A percentile compares a stretch with the other conserved stretches of the same genome.
These are phyloP conservation scores for Chaetura pelagica DNA, from an alignment of 2,113 vertebrate species.

Conservation along the genomic window DNA sequence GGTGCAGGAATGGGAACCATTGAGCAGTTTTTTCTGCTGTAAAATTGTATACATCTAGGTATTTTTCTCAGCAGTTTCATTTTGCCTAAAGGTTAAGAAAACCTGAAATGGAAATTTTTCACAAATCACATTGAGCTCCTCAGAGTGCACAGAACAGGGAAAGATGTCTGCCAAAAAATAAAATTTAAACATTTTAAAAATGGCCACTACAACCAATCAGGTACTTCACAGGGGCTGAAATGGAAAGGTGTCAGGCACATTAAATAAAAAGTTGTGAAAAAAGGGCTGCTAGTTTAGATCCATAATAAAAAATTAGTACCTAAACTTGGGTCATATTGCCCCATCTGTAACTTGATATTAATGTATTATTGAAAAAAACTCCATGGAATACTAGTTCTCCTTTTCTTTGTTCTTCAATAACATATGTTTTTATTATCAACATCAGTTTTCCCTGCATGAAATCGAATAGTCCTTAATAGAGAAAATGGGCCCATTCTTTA, in stretches of 20 bases:
- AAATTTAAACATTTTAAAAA: background rate
- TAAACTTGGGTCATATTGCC: background rate
- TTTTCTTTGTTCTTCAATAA: background rate
- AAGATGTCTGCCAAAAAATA: conserved; percentile 8
- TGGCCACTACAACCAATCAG: conserved; percentile 16
- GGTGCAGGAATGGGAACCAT: background rate
- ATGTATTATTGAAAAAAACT: background rate
- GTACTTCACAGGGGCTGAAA: conserved; percentile 30
- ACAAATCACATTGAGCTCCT: conserved; percentile 52
- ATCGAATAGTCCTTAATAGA: background rate
- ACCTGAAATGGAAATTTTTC: conserved; percentile 62
- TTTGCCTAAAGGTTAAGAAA: conserved; percentile 37
- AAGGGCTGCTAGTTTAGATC: background rate
- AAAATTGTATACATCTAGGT: background rate
- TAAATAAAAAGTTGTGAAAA: conserved; percentile 27
- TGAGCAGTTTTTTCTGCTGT: background rate
- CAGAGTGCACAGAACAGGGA: conserved; percentile 39
- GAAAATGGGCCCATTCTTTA: background rate
- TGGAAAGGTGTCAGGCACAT: conserved; percentile 40
- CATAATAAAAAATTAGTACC: background rate
- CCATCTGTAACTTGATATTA: background rate
- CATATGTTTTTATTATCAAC: background rate
- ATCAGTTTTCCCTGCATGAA: background rate
- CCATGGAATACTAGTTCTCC: background rate
- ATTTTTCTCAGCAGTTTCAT: conserved; percentile 38